These are phyloP conservation scores for Drosophila pseudotakahashii DNA, from an alignment of 2,888 invertebrate species.

Conservation along the genomic window DNA sequence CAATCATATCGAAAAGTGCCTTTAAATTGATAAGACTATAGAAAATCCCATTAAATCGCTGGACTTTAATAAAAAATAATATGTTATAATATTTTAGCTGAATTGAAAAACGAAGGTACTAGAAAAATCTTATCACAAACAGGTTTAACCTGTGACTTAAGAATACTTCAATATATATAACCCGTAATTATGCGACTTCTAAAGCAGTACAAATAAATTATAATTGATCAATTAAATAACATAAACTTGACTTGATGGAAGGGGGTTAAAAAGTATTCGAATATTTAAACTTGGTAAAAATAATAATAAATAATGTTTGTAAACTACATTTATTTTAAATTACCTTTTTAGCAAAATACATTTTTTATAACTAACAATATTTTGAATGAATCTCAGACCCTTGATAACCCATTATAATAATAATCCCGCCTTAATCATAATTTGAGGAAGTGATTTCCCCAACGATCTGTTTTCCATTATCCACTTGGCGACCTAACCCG, in stretches of 20 bases:
- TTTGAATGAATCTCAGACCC: too few species aligned
- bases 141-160: background rate
- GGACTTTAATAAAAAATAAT: background rate
- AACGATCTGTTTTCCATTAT: conserved; percentile 23
- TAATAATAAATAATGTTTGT: too few species aligned
- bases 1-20: conserved; percentile 18
- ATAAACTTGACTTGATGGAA: background rate
- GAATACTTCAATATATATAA: background rate
- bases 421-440: background rate
- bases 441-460: conserved; percentile 6
- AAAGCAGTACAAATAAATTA: too few species aligned
- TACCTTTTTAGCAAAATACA: too few species aligned
- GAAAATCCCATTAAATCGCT: too few species aligned
- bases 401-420: background rate
- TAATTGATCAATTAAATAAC: too few species aligned
- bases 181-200: too few species aligned
- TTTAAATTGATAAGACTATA: conserved; percentile 15
- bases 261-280: too few species aligned
- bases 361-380: too few species aligned
- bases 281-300: too few species aligned
- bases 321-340: too few species aligned
- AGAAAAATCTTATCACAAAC: background rate
- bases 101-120: background rate
- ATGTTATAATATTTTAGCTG: background rate
- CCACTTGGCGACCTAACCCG: conserved; percentile 20